Base-by-base conservation (phyloP, 1,140 invertebrate genomes). In the Micrasema longulum region DNA sequence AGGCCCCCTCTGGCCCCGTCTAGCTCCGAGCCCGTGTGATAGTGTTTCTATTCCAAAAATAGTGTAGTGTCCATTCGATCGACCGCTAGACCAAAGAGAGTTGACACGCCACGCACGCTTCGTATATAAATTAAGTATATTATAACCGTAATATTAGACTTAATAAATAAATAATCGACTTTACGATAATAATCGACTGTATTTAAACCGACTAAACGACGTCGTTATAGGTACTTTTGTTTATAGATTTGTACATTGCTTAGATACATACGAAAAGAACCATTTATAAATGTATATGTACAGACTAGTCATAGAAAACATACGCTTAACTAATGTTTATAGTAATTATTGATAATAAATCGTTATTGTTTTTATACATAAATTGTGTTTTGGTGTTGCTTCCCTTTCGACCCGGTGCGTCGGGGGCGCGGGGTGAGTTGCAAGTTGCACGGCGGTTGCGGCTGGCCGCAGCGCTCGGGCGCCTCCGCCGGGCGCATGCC, bases 291-390 rank as follows among this genome's bases (percentile, higher is more conserved):
- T 76, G 67, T 72, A 72, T 75, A 69, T 76, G 68, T 72, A 76
- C 66, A 72, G 70, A 72, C 74, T 76, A 76, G 74, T 76, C 74
- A 76, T 76, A 76, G 74, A 76, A 72, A 74, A 76, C 67, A 76
- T 76, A 76, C 74, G 74, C 74, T 76, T 76, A 76, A 72, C 66
- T 72, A 76, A 72, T 76, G 74, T 72, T 75, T 72, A 76, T 76
- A 76, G 70, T 76, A 76, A 71, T 63, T 67, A 71, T 71, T 70
- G 47, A 65, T 69, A 71, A 71, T 73, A 73, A 76, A 69, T 76
- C 71, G 74, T 76, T 76, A 76, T 76, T 76, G 74, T 75, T 76
- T 76, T 76, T 76, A 72, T 76, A 76, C 68, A 71, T 53, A 60
- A 63, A 47, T 18, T 71, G 69, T 71, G 69, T 71, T 71, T 71